These are phyloP conservation scores for Tinamus guttatus DNA, from an alignment of 2,113 vertebrate genomes.

Conservation along the genomic window DNA sequence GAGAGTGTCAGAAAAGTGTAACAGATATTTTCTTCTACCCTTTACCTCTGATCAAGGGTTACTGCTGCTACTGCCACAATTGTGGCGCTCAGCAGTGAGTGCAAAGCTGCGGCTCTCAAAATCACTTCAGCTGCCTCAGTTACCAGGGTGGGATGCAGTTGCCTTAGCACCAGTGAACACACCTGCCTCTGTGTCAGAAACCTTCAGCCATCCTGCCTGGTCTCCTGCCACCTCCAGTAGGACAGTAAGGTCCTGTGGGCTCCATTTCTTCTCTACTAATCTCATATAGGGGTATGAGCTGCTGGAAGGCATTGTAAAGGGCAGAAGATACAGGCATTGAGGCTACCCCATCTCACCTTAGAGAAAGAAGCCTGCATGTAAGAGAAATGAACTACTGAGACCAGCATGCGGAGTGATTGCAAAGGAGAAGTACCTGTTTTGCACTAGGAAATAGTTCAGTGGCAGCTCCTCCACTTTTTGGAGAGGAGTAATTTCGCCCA, in stretches of 20 bases:
- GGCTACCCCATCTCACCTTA: not conserved
- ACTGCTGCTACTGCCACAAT: not conserved
- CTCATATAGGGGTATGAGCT: not conserved
- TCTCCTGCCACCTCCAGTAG: not conserved
- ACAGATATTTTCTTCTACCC: not conserved
- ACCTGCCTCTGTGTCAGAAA: too few relatives aligned
- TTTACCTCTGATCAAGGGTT: not conserved
- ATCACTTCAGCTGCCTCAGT: not conserved
- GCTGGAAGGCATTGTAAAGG: not conserved
- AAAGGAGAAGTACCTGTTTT: not conserved
- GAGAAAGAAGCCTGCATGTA: not conserved
- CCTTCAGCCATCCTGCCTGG: not conserved
- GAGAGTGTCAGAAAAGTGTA: fast-evolving
- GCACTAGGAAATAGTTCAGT: not conserved
- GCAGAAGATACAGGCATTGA: not conserved
- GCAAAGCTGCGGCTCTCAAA: not conserved
- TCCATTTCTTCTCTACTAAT: not conserved
- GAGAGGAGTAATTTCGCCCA: not conserved
- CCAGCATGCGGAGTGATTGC: not conserved
- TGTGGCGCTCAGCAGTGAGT: not conserved
- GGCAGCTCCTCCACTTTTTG: not conserved
- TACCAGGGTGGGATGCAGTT: not conserved
- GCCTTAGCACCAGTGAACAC: too few relatives aligned
- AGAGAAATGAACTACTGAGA: not conserved
- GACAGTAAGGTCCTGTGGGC: not conserved